Evolutionary conservation across 2,888 invertebrate species (phyloP), one percentile per base, ranked within the genome.

Genomic region (Cheilosia vulpina): DNA sequence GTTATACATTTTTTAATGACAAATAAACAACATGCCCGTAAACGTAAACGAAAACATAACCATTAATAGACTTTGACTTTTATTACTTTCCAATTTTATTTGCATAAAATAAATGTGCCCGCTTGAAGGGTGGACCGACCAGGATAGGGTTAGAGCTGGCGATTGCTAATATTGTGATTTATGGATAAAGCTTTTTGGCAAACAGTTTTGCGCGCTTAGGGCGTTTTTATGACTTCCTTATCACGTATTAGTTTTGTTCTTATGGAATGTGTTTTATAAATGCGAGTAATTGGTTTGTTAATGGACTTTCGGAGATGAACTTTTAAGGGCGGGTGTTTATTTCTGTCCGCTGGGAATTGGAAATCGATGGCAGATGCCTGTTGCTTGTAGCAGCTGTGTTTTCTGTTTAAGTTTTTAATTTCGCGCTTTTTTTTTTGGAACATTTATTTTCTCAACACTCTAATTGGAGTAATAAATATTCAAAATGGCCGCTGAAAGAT

Each of bases 41-140:
- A 60, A 15, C 6, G 41, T 60, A 60, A 60, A 21, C 21, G 58
- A 41, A 41, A 60, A 17, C 71, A 72, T 60, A 72, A 60, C 71
- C 71, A 58, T 72, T 72, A 72, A 60, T 52, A 60, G 60, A 72
- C 60, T 34, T 38, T 52, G 71, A 72, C 71, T 72, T 72, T 72
- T 72, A 72, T 72, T 50, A 52, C 60, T 72, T 72, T 72, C 52
- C 60, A 60, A 72, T 72, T 72, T 72, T 69, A 43, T 58, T 69
- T 69, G 58, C 47, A 57, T 47, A 11, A 65, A 69, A 69, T 57
- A 69, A 69, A 69, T 69, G 45, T 21, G 24, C 41, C 24, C 52
- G n/a, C 13, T 38, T 15, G 60, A 15, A 15, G 21, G 21, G 52
- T 21, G 13, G 27, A 52, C 13, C 11, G 52, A 52, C 5, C 11